Evolutionary conservation across 2,888 invertebrate species (phyloP).

Genomic region (Kryphioiulus occultus): DNA sequence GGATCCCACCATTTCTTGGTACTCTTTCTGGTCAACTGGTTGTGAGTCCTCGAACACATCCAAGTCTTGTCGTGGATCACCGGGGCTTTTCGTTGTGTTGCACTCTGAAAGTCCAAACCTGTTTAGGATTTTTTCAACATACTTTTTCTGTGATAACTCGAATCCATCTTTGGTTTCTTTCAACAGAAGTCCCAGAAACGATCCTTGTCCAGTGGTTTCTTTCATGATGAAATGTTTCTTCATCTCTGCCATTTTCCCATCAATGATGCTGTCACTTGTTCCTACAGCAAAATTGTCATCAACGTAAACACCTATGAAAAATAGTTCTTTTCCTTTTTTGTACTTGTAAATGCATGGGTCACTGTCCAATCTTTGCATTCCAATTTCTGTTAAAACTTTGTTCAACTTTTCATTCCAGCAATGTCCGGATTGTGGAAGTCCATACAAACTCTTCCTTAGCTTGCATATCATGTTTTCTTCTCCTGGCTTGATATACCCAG

Average conservation of each 20-base stretch:
- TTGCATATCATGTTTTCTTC: conserved; percentile 50
- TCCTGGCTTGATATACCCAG: conserved; percentile 49
- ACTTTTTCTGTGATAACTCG: background rate
- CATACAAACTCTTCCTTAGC: conserved; percentile 53
- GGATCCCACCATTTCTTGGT: conserved; percentile 30
- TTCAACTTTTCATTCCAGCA: conserved; percentile 52
- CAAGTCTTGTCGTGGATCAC: background rate
- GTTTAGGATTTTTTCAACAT: background rate
- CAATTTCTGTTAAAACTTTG: background rate
- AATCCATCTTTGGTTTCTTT: conserved; percentile 11
- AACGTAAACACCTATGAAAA: conserved; percentile 3
- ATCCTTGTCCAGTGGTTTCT: background rate
- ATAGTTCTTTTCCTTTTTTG: background rate
- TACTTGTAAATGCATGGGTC: conserved; percentile 16
- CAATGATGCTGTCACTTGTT: conserved; percentile 18
- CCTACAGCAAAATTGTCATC: background rate
- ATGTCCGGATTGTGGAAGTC: conserved; percentile 53
- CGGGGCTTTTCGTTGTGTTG: background rate
- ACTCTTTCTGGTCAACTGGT: background rate
- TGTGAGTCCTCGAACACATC: background rate
- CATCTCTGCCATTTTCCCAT: background rate
- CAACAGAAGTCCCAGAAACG: background rate
- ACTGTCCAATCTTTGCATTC: background rate
- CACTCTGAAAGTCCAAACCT: background rate
- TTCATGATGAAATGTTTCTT: background rate